Base-by-base conservation (phyloP, 1,140 invertebrate genomes). In the Berghia stephanieae region DNA sequence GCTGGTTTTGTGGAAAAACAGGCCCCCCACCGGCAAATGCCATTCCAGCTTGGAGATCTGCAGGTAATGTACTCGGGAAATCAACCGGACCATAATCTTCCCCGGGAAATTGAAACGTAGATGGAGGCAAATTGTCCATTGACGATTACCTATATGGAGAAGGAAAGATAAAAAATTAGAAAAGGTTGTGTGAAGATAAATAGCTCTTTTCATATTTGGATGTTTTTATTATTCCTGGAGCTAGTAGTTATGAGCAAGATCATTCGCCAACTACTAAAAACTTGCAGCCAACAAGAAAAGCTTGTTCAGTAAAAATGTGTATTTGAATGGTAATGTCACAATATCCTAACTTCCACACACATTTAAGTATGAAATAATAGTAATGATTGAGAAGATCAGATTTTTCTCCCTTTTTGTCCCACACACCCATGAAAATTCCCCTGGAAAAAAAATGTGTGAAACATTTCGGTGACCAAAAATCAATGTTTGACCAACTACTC, bases 41-140 rank as follows among this genome's bases (percentile, higher is more conserved):
- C 44, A 76, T 76, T 21, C 74, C 74, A 16, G 43, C 60, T 68
- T 76, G 74, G 60, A 76, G 67, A 24, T 76, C 74, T 67, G 43
- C 52, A 24, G 60, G 74, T n/a, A 76, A 27, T 36, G 74, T 67
- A 21, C 43, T 52, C 24, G 74, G 60, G 52, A 76, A 76, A 68
- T 76, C 74, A 34, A 76, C 60, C 16, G 74, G 74, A 21, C 60
- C 74, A 76, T 76, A 76, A 31, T 76, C 74, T 2, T 76, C 74
- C 34, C 74, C 74, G 8, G 63, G 31, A 68, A 76, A 76, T 44
- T 76, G 74, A 68, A 68, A 76, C 42, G 60, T 63, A 31, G 74
- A 46, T 21, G 74, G 74, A 16, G 74, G 74, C 38, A 76, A 44
- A 49, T 68, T 76, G 63, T 76, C 74, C 74, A 76, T 76, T 49